These are phyloP conservation scores for Sigmodon hispidus DNA, from an alignment of 2,113 vertebrate species.

Conservation along the genomic window DNA sequence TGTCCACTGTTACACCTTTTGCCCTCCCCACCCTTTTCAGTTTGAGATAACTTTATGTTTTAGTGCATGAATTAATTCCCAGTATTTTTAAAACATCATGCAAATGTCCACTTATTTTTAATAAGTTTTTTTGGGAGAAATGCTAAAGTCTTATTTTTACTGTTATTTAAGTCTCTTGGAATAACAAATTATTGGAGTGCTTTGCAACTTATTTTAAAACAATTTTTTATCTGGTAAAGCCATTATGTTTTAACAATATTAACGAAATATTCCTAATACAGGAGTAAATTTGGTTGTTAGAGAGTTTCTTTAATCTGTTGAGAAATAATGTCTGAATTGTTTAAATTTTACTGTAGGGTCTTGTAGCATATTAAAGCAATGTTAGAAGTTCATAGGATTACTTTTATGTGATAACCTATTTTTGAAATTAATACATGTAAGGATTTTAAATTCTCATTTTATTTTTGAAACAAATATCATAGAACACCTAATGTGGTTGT, in stretches of 20 bases:
- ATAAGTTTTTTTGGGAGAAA: neutral
- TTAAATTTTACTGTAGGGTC: constrained; percentile 7
- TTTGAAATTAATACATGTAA: constrained; percentile 32
- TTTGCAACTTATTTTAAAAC: constrained; percentile 46
- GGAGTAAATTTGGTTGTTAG: neutral
- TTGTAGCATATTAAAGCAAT: neutral
- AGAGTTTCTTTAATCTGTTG: constrained; percentile 5
- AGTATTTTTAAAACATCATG: constrained; percentile 7
- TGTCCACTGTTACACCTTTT: constrained; percentile 13
- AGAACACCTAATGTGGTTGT: neutral
- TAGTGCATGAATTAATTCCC: constrained; percentile 48
- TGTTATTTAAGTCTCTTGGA: constrained; percentile 23
- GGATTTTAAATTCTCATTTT: constrained; percentile 14
- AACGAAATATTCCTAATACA: constrained; percentile 10
- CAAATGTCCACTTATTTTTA: constrained; percentile 46
- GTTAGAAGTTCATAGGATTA: constrained; percentile 49
- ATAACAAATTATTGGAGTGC: constrained; percentile 27
- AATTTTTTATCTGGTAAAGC: constrained; percentile 33
- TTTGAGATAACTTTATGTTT: neutral
- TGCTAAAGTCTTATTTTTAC: constrained; percentile 34
- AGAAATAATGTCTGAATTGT: constrained; percentile 24
- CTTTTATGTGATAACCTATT: constrained; percentile 50
- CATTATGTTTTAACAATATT: constrained; percentile 52
- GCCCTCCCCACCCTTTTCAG: neutral
- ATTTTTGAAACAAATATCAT: constrained; percentile 46